Base-by-base conservation (phyloP, 2,797 vertebrate species). In the Falco novaeseelandiae region DNA sequence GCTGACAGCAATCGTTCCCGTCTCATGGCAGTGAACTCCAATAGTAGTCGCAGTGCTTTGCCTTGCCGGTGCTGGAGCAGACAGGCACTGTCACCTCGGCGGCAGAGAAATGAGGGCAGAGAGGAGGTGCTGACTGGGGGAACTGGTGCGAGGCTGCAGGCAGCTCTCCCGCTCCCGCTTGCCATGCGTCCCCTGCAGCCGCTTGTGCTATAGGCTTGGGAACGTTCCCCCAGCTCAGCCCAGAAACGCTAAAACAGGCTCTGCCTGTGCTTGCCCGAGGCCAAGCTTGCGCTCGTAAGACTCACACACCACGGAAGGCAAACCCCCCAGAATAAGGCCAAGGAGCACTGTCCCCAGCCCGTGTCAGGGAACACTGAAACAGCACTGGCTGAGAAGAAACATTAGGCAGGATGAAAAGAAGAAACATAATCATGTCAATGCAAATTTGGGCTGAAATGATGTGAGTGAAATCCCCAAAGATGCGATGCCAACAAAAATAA, bases 381-480 rank as follows among this genome's bases (percentile, higher is more conserved):
- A 16, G 54, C 1, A 1, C 54, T 9, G 48, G n/a, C 72, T 59
- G 49, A 3, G 0, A 7, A 14, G 82, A 7, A 32, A 27, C 57
- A 59, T 27, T 0, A 6, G 51, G 66, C 77, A 54, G 80, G 74
- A 8, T 7, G 42, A 59, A 55, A 82, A 88, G 74, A 14, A 83
- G 74, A 42, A 71, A 58, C 14, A 8, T 21, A 40, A 42, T 11
- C 16, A 63, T 95, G 91, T 91, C 91, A 54, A 8, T n/a, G 65
- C 88, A 80, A 72, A 96, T 96, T 63, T 9, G 9, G 29, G 79
- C 42, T 89, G 92, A 95, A 96, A 86, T 4, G 76, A 83, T 91
- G 78, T 51, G 89, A 96, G 95, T 65, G 72, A 97, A 97, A 95
- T 97, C 87, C 90, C 88, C 44, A 6, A 92, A 92, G 95, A 96